A percentile compares a stretch with the other conserved stretches of the same genome.
These are phyloP conservation scores for Cryptoprocta ferox DNA, from an alignment of 2,797 vertebrate genomes.

Conservation along the genomic window DNA sequence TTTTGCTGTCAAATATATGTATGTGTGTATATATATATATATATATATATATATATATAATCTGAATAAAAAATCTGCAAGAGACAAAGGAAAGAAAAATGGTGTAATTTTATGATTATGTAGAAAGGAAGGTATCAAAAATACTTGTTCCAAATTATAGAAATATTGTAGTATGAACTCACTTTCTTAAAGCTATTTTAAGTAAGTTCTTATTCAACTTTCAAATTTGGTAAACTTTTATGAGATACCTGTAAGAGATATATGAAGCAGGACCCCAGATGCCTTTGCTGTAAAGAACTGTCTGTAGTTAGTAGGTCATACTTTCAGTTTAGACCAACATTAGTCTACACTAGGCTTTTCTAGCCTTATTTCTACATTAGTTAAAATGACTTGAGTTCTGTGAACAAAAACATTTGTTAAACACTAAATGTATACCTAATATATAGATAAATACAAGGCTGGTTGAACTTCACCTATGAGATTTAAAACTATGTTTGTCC, in stretches of 20 bases:
- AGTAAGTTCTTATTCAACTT: constrained; percentile 4
- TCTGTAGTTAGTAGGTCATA: not conserved
- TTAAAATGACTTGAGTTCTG: not conserved
- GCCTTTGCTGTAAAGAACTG: not conserved
- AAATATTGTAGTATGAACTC: not conserved
- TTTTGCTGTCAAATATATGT: not conserved
- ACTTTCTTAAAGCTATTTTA: not conserved
- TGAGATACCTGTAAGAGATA: not conserved
- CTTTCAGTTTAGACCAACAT: not conserved
- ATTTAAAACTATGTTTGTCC: not conserved
- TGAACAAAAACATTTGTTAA: not conserved
- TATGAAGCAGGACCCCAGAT: not conserved
- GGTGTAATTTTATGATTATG: not conserved
- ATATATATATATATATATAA: not conserved
- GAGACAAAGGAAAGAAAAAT: not conserved
- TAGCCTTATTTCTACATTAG: not conserved
- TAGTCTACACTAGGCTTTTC: not conserved
- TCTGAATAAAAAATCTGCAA: not conserved
- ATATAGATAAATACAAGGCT: not conserved
- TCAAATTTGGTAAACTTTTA: not conserved
- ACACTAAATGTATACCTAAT: not conserved
- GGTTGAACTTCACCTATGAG: not conserved
- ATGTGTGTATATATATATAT: not conserved
- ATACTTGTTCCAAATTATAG: not conserved
- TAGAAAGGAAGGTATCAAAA: not conserved